phyloP scores from a whole-genome alignment of 2,888 invertebrate genomes.

The Rhabditoides inermis region DNA sequence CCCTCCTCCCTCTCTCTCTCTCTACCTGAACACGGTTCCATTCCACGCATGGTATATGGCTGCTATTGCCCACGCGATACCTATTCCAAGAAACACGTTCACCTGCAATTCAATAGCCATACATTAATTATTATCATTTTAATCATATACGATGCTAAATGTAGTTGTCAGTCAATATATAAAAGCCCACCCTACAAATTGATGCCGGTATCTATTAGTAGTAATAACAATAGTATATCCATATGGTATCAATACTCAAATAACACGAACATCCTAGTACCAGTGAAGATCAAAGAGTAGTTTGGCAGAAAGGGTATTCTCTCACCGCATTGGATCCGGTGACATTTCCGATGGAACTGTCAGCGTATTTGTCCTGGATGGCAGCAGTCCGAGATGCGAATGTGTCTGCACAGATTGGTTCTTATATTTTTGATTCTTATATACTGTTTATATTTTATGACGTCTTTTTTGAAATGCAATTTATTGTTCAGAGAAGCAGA shows the following conservation, averaged over 20 bases:
- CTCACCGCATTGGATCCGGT: conserved; percentile 72
- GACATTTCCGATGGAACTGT: conserved; percentile 87
- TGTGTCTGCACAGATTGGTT: conserved; percentile 72
- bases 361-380: conserved; percentile 89
- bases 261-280: neutral
- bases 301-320: conserved; percentile 65
- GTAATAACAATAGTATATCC: neutral
- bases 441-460: no score
- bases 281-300: neutral
- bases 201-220: neutral
- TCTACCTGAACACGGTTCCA: conserved; percentile 37
- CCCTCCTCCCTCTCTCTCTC: no score
- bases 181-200: no score
- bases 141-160: neutral
- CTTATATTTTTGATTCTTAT: no score
- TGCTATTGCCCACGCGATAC: conserved; percentile 51
- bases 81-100: conserved; percentile 91
- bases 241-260: neutral
- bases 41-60: conserved; percentile 41
- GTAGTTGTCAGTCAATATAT: no score
- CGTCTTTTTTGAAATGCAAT: no score
- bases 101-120: conserved; percentile 70
- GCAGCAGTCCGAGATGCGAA: conserved; percentile 98
- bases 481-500: neutral
- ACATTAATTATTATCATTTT: neutral